Base-by-base conservation (phyloP, 2,888 invertebrate genomes). In the Ligdia adustata region DNA sequence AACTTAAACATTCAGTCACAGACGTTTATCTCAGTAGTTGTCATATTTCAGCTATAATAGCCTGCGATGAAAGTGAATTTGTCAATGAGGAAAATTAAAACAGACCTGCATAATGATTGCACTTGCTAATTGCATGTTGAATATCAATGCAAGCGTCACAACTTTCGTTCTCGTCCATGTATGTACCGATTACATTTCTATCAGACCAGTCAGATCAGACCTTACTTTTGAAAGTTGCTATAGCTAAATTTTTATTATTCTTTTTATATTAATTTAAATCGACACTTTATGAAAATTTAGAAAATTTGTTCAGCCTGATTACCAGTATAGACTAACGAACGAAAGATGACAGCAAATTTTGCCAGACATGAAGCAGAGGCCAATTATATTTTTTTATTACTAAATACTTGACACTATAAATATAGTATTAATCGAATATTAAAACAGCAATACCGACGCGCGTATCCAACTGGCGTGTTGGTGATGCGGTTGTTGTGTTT, bases 111-210 rank as follows among this genome's bases (percentile, higher is more conserved):
- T 64, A 54, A 51, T 56, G 53, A 65, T 72, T 75, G 64, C 65
- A 75, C 72, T 76, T 76, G 72, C 73, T 64, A 75, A 72, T 76
- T 76, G 72, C 73, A 69, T 76, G 79, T 77, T 66, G 58, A 64
- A 64, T 61, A 72, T 72, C 72, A 58, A 69, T 75, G 65, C 72
- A 66, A 65, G 65, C 68, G 60, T 72, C 66, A 68, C 69, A 66
- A 79, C 81, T 82, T 84, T 82, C 79, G 63, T 75, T 81, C 68
- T 79, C 71, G 65, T 70, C 64, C 63, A 41, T 40, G 43, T 61
- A 48, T 45, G 18, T 35, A 49, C 37, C 20, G 39, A 3, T 32
- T 4, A 29, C 7, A n/a, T n/a, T n/a, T n/a, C n/a, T n/a, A n/a
- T n/a, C n/a, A n/a, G n/a, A n/a, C n/a, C n/a, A n/a, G n/a, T n/a